These are phyloP conservation scores for Harpegnathos saltator DNA, from an alignment of 1,140 invertebrate species.

Conservation along the genomic window DNA sequence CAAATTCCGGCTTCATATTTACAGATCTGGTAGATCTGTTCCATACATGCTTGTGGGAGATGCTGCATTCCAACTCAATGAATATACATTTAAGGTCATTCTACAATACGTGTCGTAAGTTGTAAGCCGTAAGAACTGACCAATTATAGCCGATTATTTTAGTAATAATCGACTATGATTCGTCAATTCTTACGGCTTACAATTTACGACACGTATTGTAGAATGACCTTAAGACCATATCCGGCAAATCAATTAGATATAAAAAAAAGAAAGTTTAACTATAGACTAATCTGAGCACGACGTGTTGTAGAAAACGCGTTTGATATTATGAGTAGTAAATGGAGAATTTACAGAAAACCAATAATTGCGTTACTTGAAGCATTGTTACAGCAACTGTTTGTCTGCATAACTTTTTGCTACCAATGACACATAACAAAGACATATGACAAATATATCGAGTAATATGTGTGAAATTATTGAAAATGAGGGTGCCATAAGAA, in stretches of 20 bases:
- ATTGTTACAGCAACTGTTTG: not conserved
- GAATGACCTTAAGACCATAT: too few relatives aligned
- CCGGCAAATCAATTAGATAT: not conserved
- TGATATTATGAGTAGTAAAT: not conserved
- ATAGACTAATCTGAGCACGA: not conserved
- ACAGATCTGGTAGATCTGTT: conserved; percentile 36
- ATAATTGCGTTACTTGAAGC: conserved; percentile 1
- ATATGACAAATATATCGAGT: too few relatives aligned
- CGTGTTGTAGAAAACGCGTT: not conserved
- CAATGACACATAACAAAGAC: not conserved
- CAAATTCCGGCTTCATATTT: too few relatives aligned
- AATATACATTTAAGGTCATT: conserved; percentile 80
- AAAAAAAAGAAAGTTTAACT: conserved; percentile 10
- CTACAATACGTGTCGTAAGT: too few relatives aligned
- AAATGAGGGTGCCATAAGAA: not conserved
- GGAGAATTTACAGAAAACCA: not conserved
- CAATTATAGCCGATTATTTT: too few relatives aligned
- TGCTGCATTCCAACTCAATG: not conserved
- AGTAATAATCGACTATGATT: too few relatives aligned
- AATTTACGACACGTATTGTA: too few relatives aligned
- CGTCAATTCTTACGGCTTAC: too few relatives aligned
- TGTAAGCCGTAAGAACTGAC: too few relatives aligned
- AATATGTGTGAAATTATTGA: not conserved
- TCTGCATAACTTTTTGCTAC: conserved; percentile 1
- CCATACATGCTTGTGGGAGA: conserved; percentile 71